Evolutionary conservation across 2,113 vertebrate species (phyloP), one percentile per base, ranked within the genome.

Genomic region (Pyrgilauda ruficollis): DNA sequence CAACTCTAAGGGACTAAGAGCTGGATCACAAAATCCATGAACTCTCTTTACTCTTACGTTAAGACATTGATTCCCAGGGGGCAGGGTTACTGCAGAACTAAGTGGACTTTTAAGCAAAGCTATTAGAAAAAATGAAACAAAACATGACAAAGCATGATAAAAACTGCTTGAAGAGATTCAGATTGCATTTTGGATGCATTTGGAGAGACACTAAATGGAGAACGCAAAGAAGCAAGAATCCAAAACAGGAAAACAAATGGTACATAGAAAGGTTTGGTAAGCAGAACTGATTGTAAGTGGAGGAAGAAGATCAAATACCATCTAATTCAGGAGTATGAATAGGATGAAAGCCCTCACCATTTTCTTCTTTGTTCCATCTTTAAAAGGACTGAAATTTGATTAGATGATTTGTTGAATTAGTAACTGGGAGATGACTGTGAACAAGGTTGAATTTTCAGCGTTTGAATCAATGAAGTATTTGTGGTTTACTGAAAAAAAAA

Each of bases 21-120:
- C 98, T 98, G 98, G 97, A 98, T 96, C 82, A 83, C 93, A 96
- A 97, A 93, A 96, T 85, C 96, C 68, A 39, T 74, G 87, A 82
- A 94, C 79, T 89, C 64, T 84, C 77, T 94, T 94, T 92, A 73
- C 44, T 93, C 26, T 92, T 37, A 59, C 64, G 67, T 91, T 94
- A 96, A 93, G 87, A 93, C 97, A 97, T 84, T 79, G 93, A 97
- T 97, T 97, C 97, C 97, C 89, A 96, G 77, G 39, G 62, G 97
- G 16, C 93, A 93, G 91, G 95, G 96, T 89, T 90, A 84, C 96
- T 97, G 94, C 91, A 86, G 50, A 89, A 61, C 33, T 81, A 86
- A 93, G 64, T 70, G 95, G 66, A 94, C 80, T 35, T 95, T 93
- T 90, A 97, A 96, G 50, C 4, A 87, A 97, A 97, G 27, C 23